A percentile compares a stretch with the other conserved stretches of the same genome.
Conservation (phyloP, 2,888 invertebrate genomes). For the Pseudococcus jackbeardsleyi region DNA sequence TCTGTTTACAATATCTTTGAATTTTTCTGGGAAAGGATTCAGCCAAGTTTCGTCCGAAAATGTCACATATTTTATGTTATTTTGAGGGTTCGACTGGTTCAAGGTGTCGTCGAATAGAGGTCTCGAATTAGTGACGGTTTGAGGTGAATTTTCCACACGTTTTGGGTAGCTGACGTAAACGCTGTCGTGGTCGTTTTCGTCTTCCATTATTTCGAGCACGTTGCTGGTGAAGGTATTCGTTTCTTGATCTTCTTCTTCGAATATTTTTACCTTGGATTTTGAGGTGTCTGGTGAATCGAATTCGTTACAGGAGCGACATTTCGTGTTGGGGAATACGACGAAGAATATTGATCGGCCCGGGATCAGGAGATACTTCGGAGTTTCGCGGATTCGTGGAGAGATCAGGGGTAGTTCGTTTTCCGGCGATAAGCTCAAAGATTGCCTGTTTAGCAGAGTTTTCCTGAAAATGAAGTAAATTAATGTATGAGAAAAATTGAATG, state of each 20-base stretch:
- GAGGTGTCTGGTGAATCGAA: slow-evolving; percentile 51
- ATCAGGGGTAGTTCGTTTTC: slow-evolving; percentile 72
- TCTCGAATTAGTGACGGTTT: not conserved
- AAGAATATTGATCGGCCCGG: slow-evolving; percentile 68
- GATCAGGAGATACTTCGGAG: slow-evolving; percentile 65
- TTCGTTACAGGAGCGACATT: slow-evolving; percentile 67
- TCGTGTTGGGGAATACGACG: slow-evolving; percentile 68
- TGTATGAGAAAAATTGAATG: too few relatives aligned
- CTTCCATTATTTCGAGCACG: slow-evolving; percentile 28
- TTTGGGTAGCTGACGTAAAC: slow-evolving; percentile 48
- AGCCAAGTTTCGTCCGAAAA: slow-evolving; percentile 66
- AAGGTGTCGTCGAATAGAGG: not conserved
- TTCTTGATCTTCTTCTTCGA: slow-evolving; percentile 52
- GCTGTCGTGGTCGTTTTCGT: slow-evolving; percentile 31
- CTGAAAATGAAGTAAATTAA: slow-evolving; percentile 70
- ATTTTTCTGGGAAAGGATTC: slow-evolving; percentile 65
- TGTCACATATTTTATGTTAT: slow-evolving; percentile 66
- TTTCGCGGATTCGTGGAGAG: slow-evolving; percentile 67
- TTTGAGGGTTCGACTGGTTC: not conserved
- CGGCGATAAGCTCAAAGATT: slow-evolving; percentile 74
- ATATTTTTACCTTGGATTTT: slow-evolving; percentile 56
- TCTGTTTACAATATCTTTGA: slow-evolving; percentile 42
- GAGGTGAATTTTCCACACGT: not conserved
- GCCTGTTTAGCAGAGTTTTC: slow-evolving; percentile 77
- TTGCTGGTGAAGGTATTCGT: slow-evolving; percentile 21